Evolutionary conservation across 2,113 vertebrate species (phyloP).

Genomic region (Muntiacus muntjak): DNA sequence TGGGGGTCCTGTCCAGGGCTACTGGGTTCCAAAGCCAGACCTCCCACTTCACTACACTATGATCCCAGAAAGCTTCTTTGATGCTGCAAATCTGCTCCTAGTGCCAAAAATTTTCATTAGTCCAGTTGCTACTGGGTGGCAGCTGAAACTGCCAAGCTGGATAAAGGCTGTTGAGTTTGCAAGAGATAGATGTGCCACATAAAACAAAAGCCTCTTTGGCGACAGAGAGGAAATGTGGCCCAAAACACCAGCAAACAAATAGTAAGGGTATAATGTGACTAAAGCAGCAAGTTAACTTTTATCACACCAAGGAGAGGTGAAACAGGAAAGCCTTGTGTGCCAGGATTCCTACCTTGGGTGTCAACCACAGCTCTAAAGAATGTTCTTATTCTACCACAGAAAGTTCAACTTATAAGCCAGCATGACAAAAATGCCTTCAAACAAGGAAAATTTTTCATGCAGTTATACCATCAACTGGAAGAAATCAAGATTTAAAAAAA

Average conservation of each 20-base stretch:
- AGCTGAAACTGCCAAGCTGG: not conserved
- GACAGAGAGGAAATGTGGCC: not conserved
- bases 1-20: not conserved
- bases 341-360: not conserved
- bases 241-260: not conserved
- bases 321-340: not conserved
- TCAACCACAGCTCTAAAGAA: not conserved
- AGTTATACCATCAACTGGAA: not conserved
- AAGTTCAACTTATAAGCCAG: not conserved
- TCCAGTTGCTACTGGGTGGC: not conserved
- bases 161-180: not conserved
- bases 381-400: not conserved
- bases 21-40: not conserved
- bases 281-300: not conserved
- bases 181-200: not conserved
- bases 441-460: not conserved
- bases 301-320: not conserved
- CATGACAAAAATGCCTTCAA: not conserved
- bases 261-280: not conserved
- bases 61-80: not conserved
- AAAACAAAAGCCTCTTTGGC: constrained; percentile 13
- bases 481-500: not conserved
- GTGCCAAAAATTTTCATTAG: not conserved
- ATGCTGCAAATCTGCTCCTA: not conserved
- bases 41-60: not conserved